Evolutionary conservation across 53 echinoderm and acorn worm species (phyloP), one percentile per base, ranked within the genome.

Genomic region (Astropecten irregularis): DNA sequence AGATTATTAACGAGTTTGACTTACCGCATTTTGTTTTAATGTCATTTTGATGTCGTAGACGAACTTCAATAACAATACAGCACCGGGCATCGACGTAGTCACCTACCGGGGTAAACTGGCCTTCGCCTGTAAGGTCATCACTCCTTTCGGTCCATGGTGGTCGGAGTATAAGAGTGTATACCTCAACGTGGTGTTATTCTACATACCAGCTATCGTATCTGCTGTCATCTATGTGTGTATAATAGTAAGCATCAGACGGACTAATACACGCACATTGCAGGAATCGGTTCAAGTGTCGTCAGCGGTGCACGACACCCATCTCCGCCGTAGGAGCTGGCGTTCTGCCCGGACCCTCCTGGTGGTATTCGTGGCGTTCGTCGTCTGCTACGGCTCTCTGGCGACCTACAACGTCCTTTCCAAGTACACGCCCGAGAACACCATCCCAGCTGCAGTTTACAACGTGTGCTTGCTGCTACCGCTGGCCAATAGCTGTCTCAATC

Each of bases 401-500:
- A 85, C 89, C 1, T 96, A 96, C 58, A 87, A 96, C 76, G 82
- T 94, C 18, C 55, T 91, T 3, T 88, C 81, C 32, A 64, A 68
- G 33, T 96, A 89, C 61, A 38, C 39, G 22, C 4, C 70, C 0
- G 40, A 49, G 35, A 65, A 39, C 6, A n/a, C 39, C 16, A 33
- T 89, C 16, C 79, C 73, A 0, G 33, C 89, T 3, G 57, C 40
- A 8, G 50, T 89, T 1, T 84, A 70, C 47, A 89, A 89, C 60
- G 48, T 84, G 32, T 77, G 87, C 18, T 37, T 95, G 15, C 73
- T 92, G 23, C 40, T 92, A n/a, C 92, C 92, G 9, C 92, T 90
- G 74, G 88, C 88, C 36, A 95, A 95, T 47, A 87, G 85, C 23
- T 92, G 90, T 55, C 88, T 90, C 87, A 95, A 95, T 47, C 92